Conservation (phyloP, 2,888 invertebrate species). For the Hedychridium roseum region DNA sequence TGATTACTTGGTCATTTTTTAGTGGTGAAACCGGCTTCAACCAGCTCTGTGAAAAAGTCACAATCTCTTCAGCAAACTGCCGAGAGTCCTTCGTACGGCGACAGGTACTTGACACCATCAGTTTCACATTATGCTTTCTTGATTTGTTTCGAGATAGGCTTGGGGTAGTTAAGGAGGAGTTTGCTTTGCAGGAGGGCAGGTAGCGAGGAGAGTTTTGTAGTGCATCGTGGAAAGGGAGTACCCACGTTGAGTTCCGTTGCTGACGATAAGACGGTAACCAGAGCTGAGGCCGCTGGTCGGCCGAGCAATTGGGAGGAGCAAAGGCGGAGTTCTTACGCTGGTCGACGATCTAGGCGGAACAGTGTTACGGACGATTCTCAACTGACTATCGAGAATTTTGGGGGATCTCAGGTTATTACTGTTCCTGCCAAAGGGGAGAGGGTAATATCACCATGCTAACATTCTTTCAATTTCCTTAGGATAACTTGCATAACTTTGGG, state of each 20-base stretch:
- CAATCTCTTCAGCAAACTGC: constrained; percentile 61
- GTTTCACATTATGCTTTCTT: background rate
- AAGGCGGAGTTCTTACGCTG: constrained; percentile 78
- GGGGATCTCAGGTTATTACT: constrained; percentile 77
- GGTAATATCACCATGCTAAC: no score
- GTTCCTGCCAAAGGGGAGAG: background rate
- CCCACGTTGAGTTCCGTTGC: constrained; percentile 79
- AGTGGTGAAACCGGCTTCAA: constrained; percentile 60
- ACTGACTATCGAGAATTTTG: constrained; percentile 91
- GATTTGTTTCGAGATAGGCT: background rate
- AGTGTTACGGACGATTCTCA: constrained; percentile 88
- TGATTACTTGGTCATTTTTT: constrained; percentile 35
- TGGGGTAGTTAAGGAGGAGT: background rate
- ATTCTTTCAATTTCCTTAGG: constrained; percentile 56
- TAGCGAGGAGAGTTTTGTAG: constrained; percentile 78
- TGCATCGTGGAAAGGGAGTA: constrained; percentile 80
- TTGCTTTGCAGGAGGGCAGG: constrained; percentile 53
- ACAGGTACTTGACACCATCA: constrained; percentile 49
- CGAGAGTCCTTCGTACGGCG: constrained; percentile 56
- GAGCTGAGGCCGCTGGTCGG: constrained; percentile 77
- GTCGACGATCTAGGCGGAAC: constrained; percentile 83
- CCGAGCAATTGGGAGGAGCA: constrained; percentile 86
- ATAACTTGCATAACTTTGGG: constrained; percentile 85
- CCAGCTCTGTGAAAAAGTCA: constrained; percentile 59
- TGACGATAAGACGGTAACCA: constrained; percentile 68